These are phyloP conservation scores for Protosalanx chinensis DNA, from an alignment of 2,797 vertebrate genomes.

Conservation along the genomic window DNA sequence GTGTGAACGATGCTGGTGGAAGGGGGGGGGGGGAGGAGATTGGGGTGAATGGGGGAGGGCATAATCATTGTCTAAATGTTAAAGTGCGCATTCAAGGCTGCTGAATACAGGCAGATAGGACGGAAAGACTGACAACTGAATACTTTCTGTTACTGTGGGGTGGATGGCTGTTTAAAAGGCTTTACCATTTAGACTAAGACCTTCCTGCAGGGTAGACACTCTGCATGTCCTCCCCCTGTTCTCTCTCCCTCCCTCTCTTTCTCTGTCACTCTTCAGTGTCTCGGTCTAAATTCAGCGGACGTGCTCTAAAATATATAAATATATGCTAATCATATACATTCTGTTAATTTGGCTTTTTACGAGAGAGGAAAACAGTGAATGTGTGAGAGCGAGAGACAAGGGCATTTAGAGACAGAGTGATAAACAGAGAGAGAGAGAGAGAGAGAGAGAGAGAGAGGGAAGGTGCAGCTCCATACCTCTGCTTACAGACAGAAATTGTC, in stretches of 20 bases:
- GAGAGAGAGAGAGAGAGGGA: not conserved
- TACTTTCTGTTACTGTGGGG: not conserved
- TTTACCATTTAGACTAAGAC: not conserved
- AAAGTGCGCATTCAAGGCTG: slow-evolving; percentile 46
- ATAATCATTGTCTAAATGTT: slow-evolving; percentile 58
- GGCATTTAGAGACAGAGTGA: not conserved
- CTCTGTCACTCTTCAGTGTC: too few relatives aligned
- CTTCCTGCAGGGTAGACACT: not conserved
- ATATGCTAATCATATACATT: not conserved
- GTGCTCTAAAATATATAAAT: not conserved
- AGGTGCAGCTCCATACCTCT: too few relatives aligned
- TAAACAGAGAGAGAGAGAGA: not conserved
- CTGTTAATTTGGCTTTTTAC: not conserved
- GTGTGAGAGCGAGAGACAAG: slow-evolving; percentile 9
- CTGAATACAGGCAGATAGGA: too few relatives aligned
- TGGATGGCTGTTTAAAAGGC: not conserved
- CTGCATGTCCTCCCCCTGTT: too few relatives aligned
- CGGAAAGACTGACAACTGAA: not conserved
- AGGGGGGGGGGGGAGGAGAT: slow-evolving; percentile 29
- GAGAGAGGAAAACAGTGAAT: slow-evolving; percentile 7
- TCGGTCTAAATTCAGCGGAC: too few relatives aligned
- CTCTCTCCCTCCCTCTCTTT: too few relatives aligned
- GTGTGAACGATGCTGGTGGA: too few relatives aligned
- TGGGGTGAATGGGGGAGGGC: not conserved
- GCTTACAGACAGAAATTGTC: too few relatives aligned